A percentile compares a stretch with the other conserved stretches of the same genome.
Conservation (phyloP, 2,113 vertebrate species). For the Ceyx melanurus region DNA sequence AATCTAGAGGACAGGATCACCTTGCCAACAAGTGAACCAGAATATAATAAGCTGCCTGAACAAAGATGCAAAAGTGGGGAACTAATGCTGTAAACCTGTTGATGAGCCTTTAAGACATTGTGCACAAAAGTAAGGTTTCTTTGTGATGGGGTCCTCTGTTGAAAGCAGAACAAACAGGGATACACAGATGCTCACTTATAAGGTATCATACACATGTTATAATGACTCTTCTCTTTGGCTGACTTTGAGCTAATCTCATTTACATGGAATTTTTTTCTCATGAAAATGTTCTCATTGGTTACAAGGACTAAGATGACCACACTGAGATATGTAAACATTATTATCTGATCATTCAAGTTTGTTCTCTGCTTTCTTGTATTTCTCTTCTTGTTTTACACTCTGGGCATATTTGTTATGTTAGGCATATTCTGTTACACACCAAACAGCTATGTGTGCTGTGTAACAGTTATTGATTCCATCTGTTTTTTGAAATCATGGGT, state of each 20-base stretch:
- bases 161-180: not conserved
- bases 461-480: conserved; percentile 73
- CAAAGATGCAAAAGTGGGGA: not conserved
- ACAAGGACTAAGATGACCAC: not conserved
- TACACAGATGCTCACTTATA: not conserved
- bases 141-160: not conserved
- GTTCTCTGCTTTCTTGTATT: not conserved
- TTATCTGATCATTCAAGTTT: not conserved
- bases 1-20: fast-evolving
- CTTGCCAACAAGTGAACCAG: not conserved
- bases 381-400: conserved; percentile 22
- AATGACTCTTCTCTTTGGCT: not conserved
- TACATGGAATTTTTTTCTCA: not conserved
- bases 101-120: not conserved
- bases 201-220: not conserved
- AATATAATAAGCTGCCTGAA: not conserved
- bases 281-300: not conserved
- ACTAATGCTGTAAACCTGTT: not conserved
- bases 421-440: conserved; percentile 39
- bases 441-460: conserved; percentile 60
- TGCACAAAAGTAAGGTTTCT: not conserved
- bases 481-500: conserved; percentile 64
- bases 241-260: not conserved
- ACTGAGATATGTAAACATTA: not conserved
- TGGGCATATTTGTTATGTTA: conserved; percentile 52